Evolutionary conservation across 2,888 invertebrate genomes (phyloP).

Genomic region (Andrena flavipes): DNA sequence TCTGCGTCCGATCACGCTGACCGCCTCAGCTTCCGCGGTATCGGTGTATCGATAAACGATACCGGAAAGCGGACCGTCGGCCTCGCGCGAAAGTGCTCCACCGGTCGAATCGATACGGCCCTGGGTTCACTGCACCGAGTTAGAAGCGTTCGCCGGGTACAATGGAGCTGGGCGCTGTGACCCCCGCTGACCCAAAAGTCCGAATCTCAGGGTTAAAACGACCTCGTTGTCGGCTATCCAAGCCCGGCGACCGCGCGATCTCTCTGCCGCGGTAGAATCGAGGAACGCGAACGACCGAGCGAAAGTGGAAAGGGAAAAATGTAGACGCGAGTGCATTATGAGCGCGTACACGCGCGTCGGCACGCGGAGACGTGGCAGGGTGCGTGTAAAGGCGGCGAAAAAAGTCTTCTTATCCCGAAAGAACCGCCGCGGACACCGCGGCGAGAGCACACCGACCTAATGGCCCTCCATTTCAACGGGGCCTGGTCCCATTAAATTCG

Average conservation of each 20-base stretch:
- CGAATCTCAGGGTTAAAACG: constrained; percentile 71
- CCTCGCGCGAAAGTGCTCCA: constrained; percentile 24
- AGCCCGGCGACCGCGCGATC: constrained; percentile 15
- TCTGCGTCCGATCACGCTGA: constrained; percentile 4
- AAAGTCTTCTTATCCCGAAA: constrained; percentile 30
- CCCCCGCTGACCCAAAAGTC: constrained; percentile 73
- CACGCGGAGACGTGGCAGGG: background rate
- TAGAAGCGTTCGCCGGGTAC: constrained; percentile 68
- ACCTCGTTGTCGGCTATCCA: constrained; percentile 59
- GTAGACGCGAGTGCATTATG: constrained; percentile 13
- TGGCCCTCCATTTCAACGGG: constrained; percentile 33
- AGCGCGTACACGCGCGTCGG: constrained; percentile 14
- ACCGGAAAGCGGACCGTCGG: constrained; percentile 24
- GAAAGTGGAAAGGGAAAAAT: background rate
- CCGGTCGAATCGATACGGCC: constrained; percentile 61
- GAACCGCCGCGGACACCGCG: constrained; percentile 6
- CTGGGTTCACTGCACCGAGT: constrained; percentile 71
- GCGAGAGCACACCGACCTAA: constrained; percentile 20
- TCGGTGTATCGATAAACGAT: constrained; percentile 49
- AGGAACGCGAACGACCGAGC: background rate
- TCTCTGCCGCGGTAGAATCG: background rate
- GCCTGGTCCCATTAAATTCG: constrained; percentile 39
- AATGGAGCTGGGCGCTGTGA: constrained; percentile 72
- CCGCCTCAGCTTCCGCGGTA: constrained; percentile 21
- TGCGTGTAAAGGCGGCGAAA: constrained; percentile 1